Evolutionary conservation across 2,888 invertebrate genomes (phyloP).

Genomic region (Orgyia antiqua): DNA sequence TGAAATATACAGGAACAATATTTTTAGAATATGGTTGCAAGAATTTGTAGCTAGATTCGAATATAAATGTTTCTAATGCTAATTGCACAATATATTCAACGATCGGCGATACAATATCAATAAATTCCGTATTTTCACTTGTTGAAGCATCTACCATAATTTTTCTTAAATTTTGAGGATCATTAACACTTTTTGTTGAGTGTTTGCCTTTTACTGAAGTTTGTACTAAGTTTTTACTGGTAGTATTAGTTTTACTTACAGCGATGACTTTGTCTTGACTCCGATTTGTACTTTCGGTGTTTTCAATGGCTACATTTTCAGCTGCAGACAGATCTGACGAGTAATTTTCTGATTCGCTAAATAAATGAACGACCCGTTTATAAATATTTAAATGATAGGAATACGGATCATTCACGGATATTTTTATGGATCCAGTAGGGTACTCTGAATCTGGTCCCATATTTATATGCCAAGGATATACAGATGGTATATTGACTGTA

Average conservation of each 20-base stretch:
- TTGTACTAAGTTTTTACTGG: neutral
- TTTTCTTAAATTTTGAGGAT: too few relatives aligned
- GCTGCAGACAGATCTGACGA: conserved; percentile 10
- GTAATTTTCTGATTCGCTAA: conserved; percentile 16
- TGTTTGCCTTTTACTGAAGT: neutral
- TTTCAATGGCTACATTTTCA: neutral
- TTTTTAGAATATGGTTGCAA: conserved; percentile 33
- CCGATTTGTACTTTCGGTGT: neutral
- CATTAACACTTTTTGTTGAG: too few relatives aligned
- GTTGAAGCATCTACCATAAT: neutral
- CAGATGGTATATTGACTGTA: conserved; percentile 39
- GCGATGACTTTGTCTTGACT: neutral
- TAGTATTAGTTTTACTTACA: neutral
- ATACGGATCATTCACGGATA: conserved; percentile 34
- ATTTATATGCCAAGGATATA: conserved; percentile 53
- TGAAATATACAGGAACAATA: conserved; percentile 41
- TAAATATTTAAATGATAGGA: conserved; percentile 42
- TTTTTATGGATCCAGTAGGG: conserved; percentile 35
- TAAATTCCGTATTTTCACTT: neutral
- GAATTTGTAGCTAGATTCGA: conserved; percentile 40
- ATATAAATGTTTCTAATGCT: conserved; percentile 47
- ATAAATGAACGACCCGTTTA: conserved; percentile 35
- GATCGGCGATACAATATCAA: conserved; percentile 29
- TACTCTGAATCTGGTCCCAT: conserved; percentile 22
- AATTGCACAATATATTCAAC: conserved; percentile 36